Evolutionary conservation across 2,113 vertebrate species (phyloP).

Genomic region (Lophochroa leadbeateri): DNA sequence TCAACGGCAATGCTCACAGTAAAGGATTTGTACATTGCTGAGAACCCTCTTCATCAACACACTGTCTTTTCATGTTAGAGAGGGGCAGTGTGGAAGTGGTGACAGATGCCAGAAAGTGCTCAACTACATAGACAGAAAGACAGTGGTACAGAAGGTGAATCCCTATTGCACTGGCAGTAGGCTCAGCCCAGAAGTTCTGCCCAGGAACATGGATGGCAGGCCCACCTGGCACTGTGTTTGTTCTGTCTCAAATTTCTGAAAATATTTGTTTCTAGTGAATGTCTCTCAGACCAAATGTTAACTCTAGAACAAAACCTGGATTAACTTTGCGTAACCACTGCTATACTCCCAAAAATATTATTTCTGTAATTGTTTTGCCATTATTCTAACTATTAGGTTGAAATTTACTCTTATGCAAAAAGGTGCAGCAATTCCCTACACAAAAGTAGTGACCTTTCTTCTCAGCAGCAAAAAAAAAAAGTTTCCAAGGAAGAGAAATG

Average conservation of each 20-base stretch:
- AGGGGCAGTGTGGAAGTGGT: fast-evolving
- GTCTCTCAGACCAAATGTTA: neutral
- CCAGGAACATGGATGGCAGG: too few species aligned
- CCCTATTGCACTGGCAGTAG: fast-evolving
- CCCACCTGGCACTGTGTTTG: neutral
- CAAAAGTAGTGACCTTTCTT: neutral
- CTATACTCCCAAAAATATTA: fast-evolving
- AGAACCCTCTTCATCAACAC: neutral
- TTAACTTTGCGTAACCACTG: neutral
- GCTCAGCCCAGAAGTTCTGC: neutral
- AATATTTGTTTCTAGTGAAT: neutral
- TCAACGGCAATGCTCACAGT: neutral
- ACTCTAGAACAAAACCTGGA: neutral
- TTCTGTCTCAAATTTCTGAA: neutral
- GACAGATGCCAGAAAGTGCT: neutral
- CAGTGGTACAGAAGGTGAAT: fast-evolving
- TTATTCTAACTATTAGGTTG: neutral
- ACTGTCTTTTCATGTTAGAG: fast-evolving
- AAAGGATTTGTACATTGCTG: fast-evolving
- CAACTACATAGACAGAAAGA: neutral
- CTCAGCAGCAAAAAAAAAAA: neutral
- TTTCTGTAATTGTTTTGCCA: neutral
- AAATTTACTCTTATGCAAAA: neutral
- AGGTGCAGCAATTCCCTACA: neutral
- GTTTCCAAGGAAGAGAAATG: neutral